Evolutionary conservation across 2,888 invertebrate species (phyloP).

Genomic region (Andrena bucephala): DNA sequence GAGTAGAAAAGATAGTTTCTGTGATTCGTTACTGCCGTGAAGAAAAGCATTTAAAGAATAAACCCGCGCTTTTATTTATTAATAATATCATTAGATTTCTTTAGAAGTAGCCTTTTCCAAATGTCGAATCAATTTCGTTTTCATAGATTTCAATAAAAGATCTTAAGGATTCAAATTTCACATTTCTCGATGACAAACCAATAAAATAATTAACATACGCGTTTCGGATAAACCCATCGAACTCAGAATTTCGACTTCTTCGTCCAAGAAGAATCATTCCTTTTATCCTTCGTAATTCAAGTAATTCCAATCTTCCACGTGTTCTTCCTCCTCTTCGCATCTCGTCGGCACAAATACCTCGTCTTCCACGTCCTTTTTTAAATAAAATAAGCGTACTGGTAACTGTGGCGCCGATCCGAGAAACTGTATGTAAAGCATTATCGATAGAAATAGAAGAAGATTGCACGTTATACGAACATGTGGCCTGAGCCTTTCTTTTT

Average conservation of each 20-base stretch:
- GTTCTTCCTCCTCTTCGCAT: conserved; percentile 36
- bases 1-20: not conserved
- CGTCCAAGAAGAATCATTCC: not conserved
- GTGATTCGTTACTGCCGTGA: not conserved
- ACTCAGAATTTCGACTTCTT: not conserved
- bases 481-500: conserved; percentile 29
- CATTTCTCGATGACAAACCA: not conserved
- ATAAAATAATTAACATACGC: not conserved
- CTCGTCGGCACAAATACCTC: not conserved
- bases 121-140: not conserved
- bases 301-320: conserved; percentile 38
- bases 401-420: not conserved
- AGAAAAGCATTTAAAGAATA: conserved; percentile 13
- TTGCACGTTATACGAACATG: conserved; percentile 31
- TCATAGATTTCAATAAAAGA: not conserved
- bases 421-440: not conserved
- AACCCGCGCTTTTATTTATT: conserved; percentile 18
- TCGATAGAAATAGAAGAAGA: conserved; percentile 11
- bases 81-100: not conserved
- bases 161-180: not conserved
- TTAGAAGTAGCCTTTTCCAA: not conserved
- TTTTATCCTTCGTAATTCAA: conserved; percentile 35
- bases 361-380: conserved; percentile 18
- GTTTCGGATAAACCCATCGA: not conserved
- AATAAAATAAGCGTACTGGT: not conserved